Evolutionary conservation across 1,140 invertebrate species (phyloP), one percentile per base, ranked within the genome.

Genomic region (Trissolcus basalis): DNA sequence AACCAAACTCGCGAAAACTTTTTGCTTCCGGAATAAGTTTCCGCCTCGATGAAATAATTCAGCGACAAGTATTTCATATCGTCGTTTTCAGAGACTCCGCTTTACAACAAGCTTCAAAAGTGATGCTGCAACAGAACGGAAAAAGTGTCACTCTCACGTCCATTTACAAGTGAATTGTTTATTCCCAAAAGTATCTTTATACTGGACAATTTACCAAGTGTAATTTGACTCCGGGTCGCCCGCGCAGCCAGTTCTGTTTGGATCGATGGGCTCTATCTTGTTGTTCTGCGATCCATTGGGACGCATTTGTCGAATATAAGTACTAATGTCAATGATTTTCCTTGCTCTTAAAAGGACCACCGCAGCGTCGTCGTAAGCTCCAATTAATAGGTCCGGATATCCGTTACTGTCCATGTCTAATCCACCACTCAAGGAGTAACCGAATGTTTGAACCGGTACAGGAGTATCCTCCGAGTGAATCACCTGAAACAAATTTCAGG

Each of bases 371-470:
- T 94, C 95, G 86, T 96, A 97, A 16, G 96, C 95, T 54, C 97
- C 97, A 19, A 96, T 91, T 13, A 97, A 89, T 65, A 98, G 89
- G 90, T 98, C 97, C 0, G 96, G 95, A 89, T 98, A 98, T 10
- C 93, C 94, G 87, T 98, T 98, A 13, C 90, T 87, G 87, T 98
- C 97, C 82, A 98, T 90, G 88, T 98, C 97, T 8, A 96, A 88
- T 33, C 95, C 95, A 56, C 96, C 96, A 72, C 94, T 94, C 12
- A 98, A 86, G 0, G 96, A 96, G 85, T 96, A 96, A 4, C 97
- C 97, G 80, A 98, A 96, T 0, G 95, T 96, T 59, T 84, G 89
- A 45, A 96, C 83, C 44, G 90, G 82, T 7, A 81, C 69, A 9
- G 88, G 89, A 56, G 90, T 85, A 56, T 90, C 88, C 60, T 90